These are phyloP conservation scores for Alviniconcha marisindica DNA, from an alignment of 1,140 invertebrate genomes.

Conservation along the genomic window DNA sequence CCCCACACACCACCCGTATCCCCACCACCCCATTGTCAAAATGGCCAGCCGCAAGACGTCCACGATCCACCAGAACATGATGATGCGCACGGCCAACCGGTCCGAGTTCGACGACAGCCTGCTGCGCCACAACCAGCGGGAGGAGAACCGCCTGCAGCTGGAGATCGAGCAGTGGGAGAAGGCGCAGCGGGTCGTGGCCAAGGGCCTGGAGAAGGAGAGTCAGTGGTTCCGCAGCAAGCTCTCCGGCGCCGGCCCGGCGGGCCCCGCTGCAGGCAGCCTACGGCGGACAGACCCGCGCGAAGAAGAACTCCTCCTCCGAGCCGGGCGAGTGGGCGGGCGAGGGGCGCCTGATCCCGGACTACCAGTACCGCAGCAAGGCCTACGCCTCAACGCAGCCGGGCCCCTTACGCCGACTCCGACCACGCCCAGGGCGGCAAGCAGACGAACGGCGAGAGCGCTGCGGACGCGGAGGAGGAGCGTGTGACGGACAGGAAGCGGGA, in stretches of 20 bases:
- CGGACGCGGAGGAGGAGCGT: neutral
- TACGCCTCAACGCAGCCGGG: neutral
- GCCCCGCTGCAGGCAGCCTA: neutral
- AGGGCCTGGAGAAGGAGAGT: conserved; percentile 37
- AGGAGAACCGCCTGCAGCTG: conserved; percentile 45
- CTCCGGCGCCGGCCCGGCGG: neutral
- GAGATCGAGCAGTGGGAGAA: conserved; percentile 44
- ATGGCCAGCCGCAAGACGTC: conserved; percentile 29
- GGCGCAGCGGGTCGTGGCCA: conserved; percentile 37
- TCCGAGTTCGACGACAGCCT: conserved; percentile 53
- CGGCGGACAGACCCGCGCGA: neutral
- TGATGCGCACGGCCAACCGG: conserved; percentile 10
- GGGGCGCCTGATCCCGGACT: neutral
- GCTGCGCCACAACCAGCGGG: conserved; percentile 45
- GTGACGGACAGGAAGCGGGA: neutral
- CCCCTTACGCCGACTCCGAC: neutral
- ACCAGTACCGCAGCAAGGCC: neutral
- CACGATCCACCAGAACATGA: conserved; percentile 21
- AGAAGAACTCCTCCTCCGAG: conserved; percentile 11
- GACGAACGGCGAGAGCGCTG: neutral
- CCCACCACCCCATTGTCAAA: conserved; percentile 19
- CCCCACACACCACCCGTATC: neutral
- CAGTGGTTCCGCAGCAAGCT: conserved; percentile 21
- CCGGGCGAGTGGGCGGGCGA: neutral
- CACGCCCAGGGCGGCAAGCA: neutral